phyloP scores from a whole-genome alignment of 2,888 invertebrate species.

The Kuschelorhynchus macadamiae region DNA sequence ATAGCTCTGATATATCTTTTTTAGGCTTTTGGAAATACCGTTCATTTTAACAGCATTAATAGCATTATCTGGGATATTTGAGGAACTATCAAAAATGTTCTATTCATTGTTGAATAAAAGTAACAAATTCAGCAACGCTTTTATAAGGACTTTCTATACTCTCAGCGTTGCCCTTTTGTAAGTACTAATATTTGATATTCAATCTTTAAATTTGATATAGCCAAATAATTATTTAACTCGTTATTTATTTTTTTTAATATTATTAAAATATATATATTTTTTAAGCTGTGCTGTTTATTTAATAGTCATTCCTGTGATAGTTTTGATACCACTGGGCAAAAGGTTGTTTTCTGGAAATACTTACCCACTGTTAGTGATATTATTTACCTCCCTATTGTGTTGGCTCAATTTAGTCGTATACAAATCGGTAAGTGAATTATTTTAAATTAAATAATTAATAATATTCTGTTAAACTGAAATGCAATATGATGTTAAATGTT shows the following conservation, averaged over 20 bases:
- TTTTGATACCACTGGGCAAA: constrained; percentile 50
- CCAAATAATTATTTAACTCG: neutral
- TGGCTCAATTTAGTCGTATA: constrained; percentile 55
- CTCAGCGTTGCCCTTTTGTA: constrained; percentile 51
- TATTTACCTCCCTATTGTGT: constrained; percentile 44
- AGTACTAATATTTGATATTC: constrained; percentile 27
- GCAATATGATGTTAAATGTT: no score
- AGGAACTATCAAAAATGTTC: constrained; percentile 51
- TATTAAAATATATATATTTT: constrained; percentile 12
- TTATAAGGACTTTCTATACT: constrained; percentile 40
- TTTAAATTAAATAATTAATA: no score
- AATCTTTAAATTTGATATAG: neutral
- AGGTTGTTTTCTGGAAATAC: constrained; percentile 48
- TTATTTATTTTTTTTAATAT: constrained; percentile 9
- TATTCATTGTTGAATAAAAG: constrained; percentile 46
- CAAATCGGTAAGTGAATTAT: constrained; percentile 57
- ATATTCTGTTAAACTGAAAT: no score
- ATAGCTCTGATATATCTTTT: no score
- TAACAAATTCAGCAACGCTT: constrained; percentile 34
- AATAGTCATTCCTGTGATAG: constrained; percentile 52
- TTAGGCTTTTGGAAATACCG: constrained; percentile 53
- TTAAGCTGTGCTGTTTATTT: constrained; percentile 52
- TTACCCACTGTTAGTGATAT: constrained; percentile 42
- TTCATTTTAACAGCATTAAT: constrained; percentile 53
- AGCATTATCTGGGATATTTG: constrained; percentile 46